Percentiles rank a stretch among this genome's conserved stretches.
These are phyloP conservation scores for Euclidia mi DNA, from an alignment of 2,888 invertebrate genomes.

Conservation along the genomic window DNA sequence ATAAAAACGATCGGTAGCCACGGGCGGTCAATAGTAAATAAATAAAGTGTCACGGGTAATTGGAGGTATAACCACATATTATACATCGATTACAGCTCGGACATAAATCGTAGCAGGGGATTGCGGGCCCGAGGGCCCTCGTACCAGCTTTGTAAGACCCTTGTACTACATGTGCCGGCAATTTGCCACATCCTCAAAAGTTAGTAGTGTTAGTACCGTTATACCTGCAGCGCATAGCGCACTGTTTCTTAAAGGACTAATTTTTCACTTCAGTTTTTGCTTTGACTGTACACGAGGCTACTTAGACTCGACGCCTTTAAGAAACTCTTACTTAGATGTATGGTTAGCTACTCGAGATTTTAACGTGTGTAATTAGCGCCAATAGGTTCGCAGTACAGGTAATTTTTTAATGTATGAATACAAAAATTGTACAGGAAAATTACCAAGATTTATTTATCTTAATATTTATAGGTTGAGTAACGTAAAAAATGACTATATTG, in stretches of 20 bases:
- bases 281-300: constrained; percentile 31
- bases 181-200: constrained; percentile 60
- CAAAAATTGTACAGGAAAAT: too few species aligned
- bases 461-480: too few species aligned
- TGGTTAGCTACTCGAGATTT: too few species aligned
- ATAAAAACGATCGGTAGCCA: constrained; percentile 27
- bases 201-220: too few species aligned
- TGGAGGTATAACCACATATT: constrained; percentile 35
- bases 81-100: constrained; percentile 38
- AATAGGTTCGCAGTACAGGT: too few species aligned
- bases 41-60: constrained; percentile 48
- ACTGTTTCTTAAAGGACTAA: constrained; percentile 69
- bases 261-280: constrained; percentile 68
- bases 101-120: constrained; percentile 45
- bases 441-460: too few species aligned
- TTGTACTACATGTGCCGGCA: constrained; percentile 55
- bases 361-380: too few species aligned
- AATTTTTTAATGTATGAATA: too few species aligned
- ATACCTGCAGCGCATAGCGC: too few species aligned
- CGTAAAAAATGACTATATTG: too few species aligned
- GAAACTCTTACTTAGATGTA: background rate
- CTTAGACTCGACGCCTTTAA: constrained; percentile 3
- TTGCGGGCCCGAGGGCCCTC: constrained; percentile 25
- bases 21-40: constrained; percentile 42
- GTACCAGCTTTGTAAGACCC: constrained; percentile 50